Evolutionary conservation across 37 sponge, comb jelly and placozoan genomes (phyloP).

Genomic region (Crambe crambe): DNA sequence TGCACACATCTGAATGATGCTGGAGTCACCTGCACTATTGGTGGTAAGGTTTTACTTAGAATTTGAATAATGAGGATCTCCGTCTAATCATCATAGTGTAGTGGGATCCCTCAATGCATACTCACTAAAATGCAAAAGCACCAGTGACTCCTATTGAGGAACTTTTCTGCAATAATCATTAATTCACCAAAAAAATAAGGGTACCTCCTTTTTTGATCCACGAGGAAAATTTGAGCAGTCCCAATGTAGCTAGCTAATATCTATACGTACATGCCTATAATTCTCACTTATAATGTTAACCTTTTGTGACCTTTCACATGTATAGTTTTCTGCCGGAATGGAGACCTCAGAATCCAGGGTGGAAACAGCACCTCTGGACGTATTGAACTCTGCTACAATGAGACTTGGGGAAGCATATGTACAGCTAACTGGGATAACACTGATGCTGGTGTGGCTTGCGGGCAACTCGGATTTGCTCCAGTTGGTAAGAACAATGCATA

Average conservation of each 20-base stretch:
- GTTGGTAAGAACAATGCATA: not conserved
- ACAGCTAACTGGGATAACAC: not conserved
- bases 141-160: too few relatives aligned
- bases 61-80: not conserved
- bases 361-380: not conserved
- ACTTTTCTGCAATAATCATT: too few relatives aligned
- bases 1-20: not conserved
- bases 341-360: constrained; percentile 2
- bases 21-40: constrained; percentile 1
- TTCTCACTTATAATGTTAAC: too few relatives aligned
- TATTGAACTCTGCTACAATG: constrained; percentile 5
- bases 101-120: too few relatives aligned
- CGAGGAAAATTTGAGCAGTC: too few relatives aligned
- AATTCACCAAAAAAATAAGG: too few relatives aligned
- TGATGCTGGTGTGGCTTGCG: constrained; percentile 21
- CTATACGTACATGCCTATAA: too few relatives aligned
- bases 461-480: not conserved
- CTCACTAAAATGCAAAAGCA: too few relatives aligned
- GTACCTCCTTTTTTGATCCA: too few relatives aligned
- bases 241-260: too few relatives aligned
- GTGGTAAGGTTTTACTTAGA: not conserved
- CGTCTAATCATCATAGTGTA: too few relatives aligned
- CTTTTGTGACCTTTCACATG: too few relatives aligned
- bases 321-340: not conserved
- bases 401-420: constrained; percentile 20